Base-by-base conservation (phyloP, 1,140 invertebrate genomes). In the Hydropsyche tenuis region DNA sequence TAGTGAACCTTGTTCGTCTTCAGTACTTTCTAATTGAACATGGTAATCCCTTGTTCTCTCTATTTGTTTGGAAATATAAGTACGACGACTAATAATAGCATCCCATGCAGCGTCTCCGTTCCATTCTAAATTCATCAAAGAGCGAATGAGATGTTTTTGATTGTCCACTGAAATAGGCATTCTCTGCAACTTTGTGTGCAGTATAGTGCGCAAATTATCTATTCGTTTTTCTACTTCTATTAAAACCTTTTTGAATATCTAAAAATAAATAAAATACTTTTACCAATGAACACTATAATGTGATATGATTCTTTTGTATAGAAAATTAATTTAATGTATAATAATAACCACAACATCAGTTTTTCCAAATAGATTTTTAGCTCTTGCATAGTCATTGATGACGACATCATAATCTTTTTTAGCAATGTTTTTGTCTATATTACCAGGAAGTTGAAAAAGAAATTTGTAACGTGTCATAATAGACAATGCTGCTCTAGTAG, bases 321-420 rank as follows among this genome's bases (percentile, higher is more conserved):
- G n/a, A n/a, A n/a, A n/a, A n/a, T n/a, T n/a, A n/a, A n/a, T n/a
- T n/a, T n/a, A n/a, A n/a, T n/a, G n/a, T n/a, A n/a, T n/a, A n/a
- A n/a, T n/a, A n/a, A 87, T 87, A 86, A 89, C 90, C 83, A 89
- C 89, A 3, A 98, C 90, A 82, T 99, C 95, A 27, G 95, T 97
- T 82, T 97, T 95, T 75, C 94, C 93, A 87, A 99, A 99, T 11
- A 99, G 86, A 81, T 97, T 96, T 80, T 96, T 97, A 3, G 96
- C 97, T 80, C 97, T 88, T 0, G 95, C 92, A 81, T 98, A 99
- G 83, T 99, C 98, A 82, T 98, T 99, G 66, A 99, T 97, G 20
- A 99, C 95, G 22, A 97, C 89, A 83, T 99, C 96, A 82, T 97
- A 99, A 80, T 99, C 97, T 60, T 94, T 96, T 80, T 94, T 93